phyloP scores from a whole-genome alignment of 2,888 invertebrate species.

The Lasioglossum calceatum region DNA sequence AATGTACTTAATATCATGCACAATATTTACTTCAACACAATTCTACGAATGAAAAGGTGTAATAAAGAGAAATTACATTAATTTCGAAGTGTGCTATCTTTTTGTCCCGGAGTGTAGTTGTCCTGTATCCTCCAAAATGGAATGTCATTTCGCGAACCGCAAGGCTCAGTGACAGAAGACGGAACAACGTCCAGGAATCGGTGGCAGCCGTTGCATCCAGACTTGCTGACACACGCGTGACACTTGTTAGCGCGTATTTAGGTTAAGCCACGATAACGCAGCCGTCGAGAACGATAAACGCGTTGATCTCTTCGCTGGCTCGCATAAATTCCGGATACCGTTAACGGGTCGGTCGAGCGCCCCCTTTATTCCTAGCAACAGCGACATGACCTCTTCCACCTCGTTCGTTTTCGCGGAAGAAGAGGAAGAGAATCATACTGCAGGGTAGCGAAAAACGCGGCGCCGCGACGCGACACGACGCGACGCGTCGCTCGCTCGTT shows the following conservation, averaged over 20 bases:
- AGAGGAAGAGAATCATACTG: constrained; percentile 14
- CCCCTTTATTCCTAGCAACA: constrained; percentile 28
- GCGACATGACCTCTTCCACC: not conserved
- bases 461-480: constrained; percentile 37
- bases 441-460: constrained; percentile 18
- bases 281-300: constrained; percentile 59
- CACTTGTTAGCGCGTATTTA: constrained; percentile 52
- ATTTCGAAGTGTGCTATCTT: too few relatives aligned
- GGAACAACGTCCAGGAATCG: constrained; percentile 26
- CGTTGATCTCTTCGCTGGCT: constrained; percentile 21
- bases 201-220: not conserved
- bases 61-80: too few relatives aligned
- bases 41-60: too few relatives aligned
- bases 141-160: not conserved
- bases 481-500: constrained; percentile 38
- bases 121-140: not conserved
- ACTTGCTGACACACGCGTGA: constrained; percentile 21
- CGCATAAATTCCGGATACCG: constrained; percentile 66
- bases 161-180: not conserved
- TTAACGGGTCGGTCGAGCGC: constrained; percentile 51
- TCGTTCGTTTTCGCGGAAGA: too few relatives aligned
- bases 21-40: too few relatives aligned
- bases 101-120: not conserved
- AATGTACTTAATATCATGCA: too few relatives aligned
- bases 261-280: constrained; percentile 60